Percentiles rank a stretch among this genome's conserved stretches.
These are phyloP conservation scores for Andrena bicolor DNA, from an alignment of 2,888 invertebrate genomes.

Conservation along the genomic window DNA sequence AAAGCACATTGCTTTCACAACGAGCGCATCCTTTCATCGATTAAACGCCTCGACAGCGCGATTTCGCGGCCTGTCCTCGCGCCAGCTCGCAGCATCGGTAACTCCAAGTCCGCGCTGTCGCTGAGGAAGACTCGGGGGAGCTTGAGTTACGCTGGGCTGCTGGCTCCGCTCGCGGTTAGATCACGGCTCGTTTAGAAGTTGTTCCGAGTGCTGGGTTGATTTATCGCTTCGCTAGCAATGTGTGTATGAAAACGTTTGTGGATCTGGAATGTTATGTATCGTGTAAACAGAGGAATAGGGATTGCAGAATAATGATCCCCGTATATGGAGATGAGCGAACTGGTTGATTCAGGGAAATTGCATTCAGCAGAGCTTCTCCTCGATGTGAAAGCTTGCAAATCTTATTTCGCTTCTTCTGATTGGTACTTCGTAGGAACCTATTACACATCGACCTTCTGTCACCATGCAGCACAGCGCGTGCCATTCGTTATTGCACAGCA, in stretches of 20 bases:
- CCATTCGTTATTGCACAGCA: not conserved
- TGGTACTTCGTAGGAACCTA: not conserved
- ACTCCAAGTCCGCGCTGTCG: conserved; percentile 8
- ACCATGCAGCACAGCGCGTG: not conserved
- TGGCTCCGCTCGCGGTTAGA: conserved; percentile 10
- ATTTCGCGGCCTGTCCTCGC: conserved; percentile 52
- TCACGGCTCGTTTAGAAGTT: conserved; percentile 22
- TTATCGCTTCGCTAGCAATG: conserved; percentile 7
- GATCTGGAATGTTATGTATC: too few species aligned
- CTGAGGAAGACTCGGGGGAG: not conserved
- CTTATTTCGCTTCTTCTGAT: too few species aligned
- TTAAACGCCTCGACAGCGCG: conserved; percentile 54
- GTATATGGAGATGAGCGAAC: too few species aligned
- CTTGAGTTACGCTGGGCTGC: not conserved
- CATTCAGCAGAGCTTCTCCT: too few species aligned
- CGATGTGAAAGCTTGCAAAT: too few species aligned
- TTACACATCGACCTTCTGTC: not conserved
- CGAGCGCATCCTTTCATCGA: conserved; percentile 51
- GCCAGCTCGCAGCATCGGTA: conserved; percentile 8
- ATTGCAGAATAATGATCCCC: too few species aligned
- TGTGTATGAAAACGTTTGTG: too few species aligned
- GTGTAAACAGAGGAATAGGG: too few species aligned
- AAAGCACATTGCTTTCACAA: conserved; percentile 44
- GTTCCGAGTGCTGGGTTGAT: conserved; percentile 15
- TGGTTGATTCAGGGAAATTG: too few species aligned